phyloP scores from a whole-genome alignment of 2,888 invertebrate genomes.

The Rapana venosa region DNA sequence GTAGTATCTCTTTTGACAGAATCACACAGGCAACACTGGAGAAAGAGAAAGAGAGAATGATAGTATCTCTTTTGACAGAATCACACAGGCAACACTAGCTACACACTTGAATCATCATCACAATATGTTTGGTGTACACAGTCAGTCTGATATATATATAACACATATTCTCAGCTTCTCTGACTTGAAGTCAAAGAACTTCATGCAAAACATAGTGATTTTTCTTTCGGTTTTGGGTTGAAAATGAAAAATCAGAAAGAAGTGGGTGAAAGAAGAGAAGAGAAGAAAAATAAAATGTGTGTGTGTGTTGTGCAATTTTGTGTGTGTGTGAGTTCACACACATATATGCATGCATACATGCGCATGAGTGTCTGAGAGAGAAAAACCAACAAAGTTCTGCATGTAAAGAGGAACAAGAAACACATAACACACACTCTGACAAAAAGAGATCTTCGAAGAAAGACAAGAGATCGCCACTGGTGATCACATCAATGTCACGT shows the following conservation, averaged over 20 bases:
- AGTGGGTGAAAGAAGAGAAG: background rate
- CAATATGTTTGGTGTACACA: too few relatives aligned
- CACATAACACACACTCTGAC: background rate
- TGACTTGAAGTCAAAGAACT: too few relatives aligned
- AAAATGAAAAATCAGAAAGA: background rate
- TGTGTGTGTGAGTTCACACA: too few relatives aligned
- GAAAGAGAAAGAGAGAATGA: background rate
- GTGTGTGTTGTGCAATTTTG: background rate
- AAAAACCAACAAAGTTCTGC: background rate
- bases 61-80: too few relatives aligned
- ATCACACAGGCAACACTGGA: background rate
- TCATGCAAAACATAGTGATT: too few relatives aligned
- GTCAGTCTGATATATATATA: too few relatives aligned
- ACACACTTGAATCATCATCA: too few relatives aligned
- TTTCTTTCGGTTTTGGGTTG: too few relatives aligned
- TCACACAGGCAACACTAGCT: too few relatives aligned
- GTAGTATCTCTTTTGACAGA: too few relatives aligned
- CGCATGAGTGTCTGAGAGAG: background rate
- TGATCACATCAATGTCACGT: background rate
- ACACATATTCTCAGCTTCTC: too few relatives aligned
- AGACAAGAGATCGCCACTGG: background rate
- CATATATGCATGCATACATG: background rate
- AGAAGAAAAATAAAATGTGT: background rate
- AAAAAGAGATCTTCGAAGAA: background rate
- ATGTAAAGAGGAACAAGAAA: background rate